A percentile compares a stretch with the other conserved stretches of the same genome.
phyloP scores from a whole-genome alignment of 2,888 invertebrate genomes.

The Stenichneumon culpator region DNA sequence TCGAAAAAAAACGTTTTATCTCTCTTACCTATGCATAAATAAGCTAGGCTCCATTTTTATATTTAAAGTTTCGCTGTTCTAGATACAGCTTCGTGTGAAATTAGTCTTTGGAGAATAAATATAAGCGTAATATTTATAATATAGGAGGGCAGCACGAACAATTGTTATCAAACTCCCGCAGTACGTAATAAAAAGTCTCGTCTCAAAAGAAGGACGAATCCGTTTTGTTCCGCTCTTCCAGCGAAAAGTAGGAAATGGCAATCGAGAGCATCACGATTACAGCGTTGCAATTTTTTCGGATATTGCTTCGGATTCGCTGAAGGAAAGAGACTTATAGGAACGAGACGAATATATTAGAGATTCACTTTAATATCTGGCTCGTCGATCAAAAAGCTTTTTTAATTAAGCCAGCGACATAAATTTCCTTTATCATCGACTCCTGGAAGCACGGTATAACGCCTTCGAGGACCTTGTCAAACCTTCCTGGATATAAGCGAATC shows the following conservation, averaged over 20 bases:
- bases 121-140: not conserved
- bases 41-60: slow-evolving; percentile 16
- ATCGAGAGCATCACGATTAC: not conserved
- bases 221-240: no score
- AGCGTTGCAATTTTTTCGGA: not conserved
- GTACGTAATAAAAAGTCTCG: no score
- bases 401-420: not conserved
- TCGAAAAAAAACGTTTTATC: slow-evolving; percentile 33
- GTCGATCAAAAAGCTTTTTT: not conserved
- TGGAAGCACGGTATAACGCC: no score
- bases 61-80: not conserved
- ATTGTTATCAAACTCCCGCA: no score
- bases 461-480: no score
- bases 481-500: no score
- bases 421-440: not conserved
- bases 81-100: not conserved
- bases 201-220: no score
- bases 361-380: not conserved
- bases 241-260: not conserved
- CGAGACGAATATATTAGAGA: not conserved
- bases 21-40: slow-evolving; percentile 34
- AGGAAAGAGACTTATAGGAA: not conserved
- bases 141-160: no score
- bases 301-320: not conserved
- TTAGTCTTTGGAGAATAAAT: not conserved